These are phyloP conservation scores for Peromyscus eremicus DNA, from an alignment of 2,797 vertebrate genomes.

Conservation along the genomic window DNA sequence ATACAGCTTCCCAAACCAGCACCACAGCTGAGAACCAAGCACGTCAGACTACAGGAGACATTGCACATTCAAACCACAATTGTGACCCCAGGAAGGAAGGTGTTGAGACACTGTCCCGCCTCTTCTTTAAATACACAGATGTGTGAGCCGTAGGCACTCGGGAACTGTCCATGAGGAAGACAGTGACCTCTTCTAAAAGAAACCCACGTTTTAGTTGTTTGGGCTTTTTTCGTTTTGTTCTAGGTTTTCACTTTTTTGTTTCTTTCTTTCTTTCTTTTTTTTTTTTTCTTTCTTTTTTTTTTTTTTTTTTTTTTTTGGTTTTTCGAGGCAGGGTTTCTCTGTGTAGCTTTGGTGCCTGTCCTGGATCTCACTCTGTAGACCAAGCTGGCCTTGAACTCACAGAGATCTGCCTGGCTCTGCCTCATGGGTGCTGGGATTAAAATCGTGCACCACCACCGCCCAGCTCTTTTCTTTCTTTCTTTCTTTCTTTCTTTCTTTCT, in stretches of 20 bases:
- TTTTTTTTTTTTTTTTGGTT: too few species aligned
- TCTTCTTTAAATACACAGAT: neutral
- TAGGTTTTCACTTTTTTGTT: neutral
- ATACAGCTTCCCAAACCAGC: neutral
- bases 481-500: too few species aligned
- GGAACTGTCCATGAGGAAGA: neutral
- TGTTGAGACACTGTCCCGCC: neutral
- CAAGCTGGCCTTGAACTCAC: too few species aligned
- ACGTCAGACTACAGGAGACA: neutral
- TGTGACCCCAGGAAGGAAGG: neutral
- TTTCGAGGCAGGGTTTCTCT: too few species aligned
- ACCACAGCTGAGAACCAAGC: neutral
- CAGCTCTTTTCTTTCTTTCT: too few species aligned
- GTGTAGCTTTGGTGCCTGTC: too few species aligned
- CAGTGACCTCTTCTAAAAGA: neutral
- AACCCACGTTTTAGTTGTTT: neutral
- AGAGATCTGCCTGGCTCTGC: too few species aligned
- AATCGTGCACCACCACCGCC: too few species aligned
- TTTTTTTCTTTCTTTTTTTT: too few species aligned
- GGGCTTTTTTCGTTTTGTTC: neutral
- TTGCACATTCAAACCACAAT: neutral
- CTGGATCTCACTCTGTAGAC: too few species aligned
- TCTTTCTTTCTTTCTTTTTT: too few species aligned
- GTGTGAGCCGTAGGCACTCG: neutral
- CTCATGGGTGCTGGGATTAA: too few species aligned